Evolutionary conservation across 2,888 invertebrate genomes (phyloP), one percentile per base, ranked within the genome.

Genomic region (Parnassius mnemosyne): DNA sequence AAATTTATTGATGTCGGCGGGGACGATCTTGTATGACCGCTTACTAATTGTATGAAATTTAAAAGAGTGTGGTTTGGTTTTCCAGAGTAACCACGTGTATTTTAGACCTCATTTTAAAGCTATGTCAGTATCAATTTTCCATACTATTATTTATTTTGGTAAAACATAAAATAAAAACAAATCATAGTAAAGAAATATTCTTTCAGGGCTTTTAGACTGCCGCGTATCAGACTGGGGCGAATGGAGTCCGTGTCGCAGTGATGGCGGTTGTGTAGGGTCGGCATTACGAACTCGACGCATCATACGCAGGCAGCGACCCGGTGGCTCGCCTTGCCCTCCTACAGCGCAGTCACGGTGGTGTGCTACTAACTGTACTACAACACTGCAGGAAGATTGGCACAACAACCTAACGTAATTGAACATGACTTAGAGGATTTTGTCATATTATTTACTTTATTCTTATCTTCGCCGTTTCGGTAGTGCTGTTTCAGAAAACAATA

Each of bases 181-280:
- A 34, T 53, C 16, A 10, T 41, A 11, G 12, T 12, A 34, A 53
- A 43, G 46, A 42, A 44, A 25, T 10, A 34, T 59, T 10, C 5
- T 46, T 56, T 44, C 75, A 90, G 90, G 80, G 72, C 94, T 95
- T 60, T 92, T 96, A 72, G 96, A 97, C 85, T 97, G 97, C 87
- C 94, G 95, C 72, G 96, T 97, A 58, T 94, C 95, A 68, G 95
- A 95, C 69, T 97, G 97, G 97, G 95, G 96, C 41, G 94, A 94
- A 61, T 97, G 97, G 97, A 95, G 96, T 76, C 91, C 94, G 10
- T 98, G 98, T 92, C 96, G 95, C 85, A 95, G 96, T 78, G 95
- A 96, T 59, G 97, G 98, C 80, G 97, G 97, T 68, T 98, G 97
- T 71, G 97, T 97, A 66, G 98, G 98, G 34, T 96, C 97, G 77